Conservation (phyloP, 2,888 invertebrate species). For the Kryphioiulus occultus region DNA sequence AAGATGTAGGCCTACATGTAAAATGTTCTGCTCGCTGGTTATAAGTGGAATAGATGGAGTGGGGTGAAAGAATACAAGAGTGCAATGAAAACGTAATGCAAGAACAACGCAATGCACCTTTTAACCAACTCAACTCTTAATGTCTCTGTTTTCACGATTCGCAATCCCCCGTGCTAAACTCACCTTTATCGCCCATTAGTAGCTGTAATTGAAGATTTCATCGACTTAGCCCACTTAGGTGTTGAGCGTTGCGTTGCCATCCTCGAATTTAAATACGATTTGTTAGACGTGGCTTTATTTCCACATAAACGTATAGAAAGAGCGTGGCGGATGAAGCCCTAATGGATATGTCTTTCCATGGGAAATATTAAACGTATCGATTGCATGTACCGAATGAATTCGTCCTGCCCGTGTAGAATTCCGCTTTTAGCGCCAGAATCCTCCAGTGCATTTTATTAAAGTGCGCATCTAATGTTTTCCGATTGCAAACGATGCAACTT, state of each 20-base stretch:
- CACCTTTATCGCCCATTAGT: constrained; percentile 17
- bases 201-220: background rate
- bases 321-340: background rate
- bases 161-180: background rate
- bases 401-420: background rate
- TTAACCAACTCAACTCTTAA: background rate
- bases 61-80: background rate
- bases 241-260: background rate
- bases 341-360: constrained; percentile 14
- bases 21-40: background rate
- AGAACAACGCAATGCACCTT: background rate
- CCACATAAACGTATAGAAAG: background rate
- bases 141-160: background rate
- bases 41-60: background rate
- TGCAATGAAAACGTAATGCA: background rate
- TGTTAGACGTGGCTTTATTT: background rate
- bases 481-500: constrained; percentile 12
- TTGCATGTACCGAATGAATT: background rate
- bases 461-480: constrained; percentile 25
- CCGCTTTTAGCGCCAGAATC: background rate
- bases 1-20: background rate
- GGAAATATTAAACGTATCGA: constrained; percentile 6
- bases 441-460: constrained; percentile 2
- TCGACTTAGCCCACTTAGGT: constrained; percentile 1
- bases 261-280: background rate